Conservation (phyloP, 2,797 vertebrate genomes). For the Tolypeutes matacus region DNA sequence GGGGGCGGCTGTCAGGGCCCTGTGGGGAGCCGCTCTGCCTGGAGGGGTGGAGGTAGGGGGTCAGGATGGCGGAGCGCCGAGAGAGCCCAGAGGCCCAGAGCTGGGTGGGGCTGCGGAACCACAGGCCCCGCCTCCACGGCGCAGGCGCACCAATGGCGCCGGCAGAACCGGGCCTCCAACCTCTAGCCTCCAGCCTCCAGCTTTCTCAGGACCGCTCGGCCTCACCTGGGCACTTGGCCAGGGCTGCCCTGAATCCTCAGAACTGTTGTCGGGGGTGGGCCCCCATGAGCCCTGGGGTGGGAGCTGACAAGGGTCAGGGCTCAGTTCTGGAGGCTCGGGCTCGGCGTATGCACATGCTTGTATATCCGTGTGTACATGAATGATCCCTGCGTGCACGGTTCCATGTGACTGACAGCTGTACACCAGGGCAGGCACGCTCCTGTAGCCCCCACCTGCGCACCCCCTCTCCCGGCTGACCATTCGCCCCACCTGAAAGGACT, state of each 20-base stretch:
- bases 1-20: background rate
- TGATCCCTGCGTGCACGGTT: accelerated
- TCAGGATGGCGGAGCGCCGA: too few species aligned
- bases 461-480: accelerated
- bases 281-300: background rate
- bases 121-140: too few species aligned
- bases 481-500: conserved; percentile 95
- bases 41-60: accelerated
- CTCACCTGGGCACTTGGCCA: background rate
- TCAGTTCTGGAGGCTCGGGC: background rate
- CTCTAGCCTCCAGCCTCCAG: background rate
- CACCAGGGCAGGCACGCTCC: background rate
- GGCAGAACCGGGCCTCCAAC: background rate
- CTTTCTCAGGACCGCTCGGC: background rate
- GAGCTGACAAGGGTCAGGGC: too few species aligned
- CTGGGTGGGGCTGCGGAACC: background rate
- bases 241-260: background rate
- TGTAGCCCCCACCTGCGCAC: background rate
- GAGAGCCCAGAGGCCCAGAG: too few species aligned
- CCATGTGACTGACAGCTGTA: too few species aligned
- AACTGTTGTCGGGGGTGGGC: background rate
- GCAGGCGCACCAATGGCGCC: too few species aligned
- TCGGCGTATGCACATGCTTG: background rate
- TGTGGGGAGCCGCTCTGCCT: background rate
- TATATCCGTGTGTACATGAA: accelerated